Conservation (phyloP, 2,797 vertebrate genomes). For the Pseudocheirus occidentalis region DNA sequence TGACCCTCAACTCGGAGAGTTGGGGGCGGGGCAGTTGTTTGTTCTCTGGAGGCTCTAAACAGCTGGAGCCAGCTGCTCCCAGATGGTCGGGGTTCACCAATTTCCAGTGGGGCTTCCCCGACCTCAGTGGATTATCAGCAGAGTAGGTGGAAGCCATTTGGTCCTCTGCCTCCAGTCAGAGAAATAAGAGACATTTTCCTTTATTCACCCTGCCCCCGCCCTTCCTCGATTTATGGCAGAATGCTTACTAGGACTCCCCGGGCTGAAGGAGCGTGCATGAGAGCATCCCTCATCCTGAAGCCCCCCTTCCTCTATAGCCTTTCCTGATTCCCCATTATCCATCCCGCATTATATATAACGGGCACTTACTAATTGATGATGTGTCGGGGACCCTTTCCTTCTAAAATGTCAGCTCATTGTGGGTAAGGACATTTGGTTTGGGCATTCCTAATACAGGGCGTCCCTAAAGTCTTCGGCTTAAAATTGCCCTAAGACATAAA, state of each 20-base stretch:
- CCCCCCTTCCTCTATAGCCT: neutral
- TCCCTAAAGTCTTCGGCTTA: neutral
- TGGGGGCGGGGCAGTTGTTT: neutral
- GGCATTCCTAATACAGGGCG: neutral
- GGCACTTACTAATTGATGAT: neutral
- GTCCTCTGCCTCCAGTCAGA: neutral
- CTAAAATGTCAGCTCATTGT: neutral
- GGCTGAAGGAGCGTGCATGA: accelerated
- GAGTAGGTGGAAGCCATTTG: neutral
- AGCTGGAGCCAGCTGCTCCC: neutral
- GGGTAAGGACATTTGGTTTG: neutral
- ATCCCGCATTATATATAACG: neutral
- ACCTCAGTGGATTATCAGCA: neutral
- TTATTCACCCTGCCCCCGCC: no score
- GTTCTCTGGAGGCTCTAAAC: neutral
- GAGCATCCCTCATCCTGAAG: neutral
- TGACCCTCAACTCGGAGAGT: neutral
- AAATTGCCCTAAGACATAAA: neutral
- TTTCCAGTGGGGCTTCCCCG: neutral
- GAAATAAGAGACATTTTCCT: neutral
- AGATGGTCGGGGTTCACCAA: neutral
- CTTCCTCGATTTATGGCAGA: neutral
- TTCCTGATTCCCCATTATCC: neutral
- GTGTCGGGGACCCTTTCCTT: neutral
- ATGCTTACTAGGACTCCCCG: neutral